These are phyloP conservation scores for Mixornis gularis DNA, from an alignment of 2,113 vertebrate species.

Conservation along the genomic window DNA sequence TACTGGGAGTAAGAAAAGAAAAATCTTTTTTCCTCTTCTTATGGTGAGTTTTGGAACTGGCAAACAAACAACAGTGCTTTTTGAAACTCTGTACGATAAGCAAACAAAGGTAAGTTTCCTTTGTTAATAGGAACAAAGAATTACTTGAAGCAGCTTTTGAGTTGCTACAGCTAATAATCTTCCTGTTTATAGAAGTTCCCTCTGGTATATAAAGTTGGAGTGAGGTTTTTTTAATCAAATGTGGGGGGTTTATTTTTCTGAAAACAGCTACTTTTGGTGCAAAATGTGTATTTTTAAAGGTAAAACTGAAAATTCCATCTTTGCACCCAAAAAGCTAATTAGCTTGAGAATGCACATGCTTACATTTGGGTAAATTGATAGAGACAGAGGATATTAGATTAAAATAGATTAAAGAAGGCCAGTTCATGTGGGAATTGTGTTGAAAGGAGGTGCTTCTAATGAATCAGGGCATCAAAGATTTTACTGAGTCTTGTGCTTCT, in stretches of 20 bases:
- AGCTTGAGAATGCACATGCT: background rate
- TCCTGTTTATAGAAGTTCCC: background rate
- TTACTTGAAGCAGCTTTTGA: background rate
- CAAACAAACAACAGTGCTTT: background rate
- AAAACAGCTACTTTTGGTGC: background rate
- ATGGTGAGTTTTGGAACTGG: background rate
- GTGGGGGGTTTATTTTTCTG: background rate
- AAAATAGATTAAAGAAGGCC: background rate
- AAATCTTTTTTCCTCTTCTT: background rate
- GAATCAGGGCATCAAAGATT: background rate
- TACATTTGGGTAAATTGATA: background rate
- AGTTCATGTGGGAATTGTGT: background rate
- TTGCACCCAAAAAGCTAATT: background rate
- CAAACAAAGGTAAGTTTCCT: constrained; percentile 10
- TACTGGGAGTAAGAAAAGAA: background rate
- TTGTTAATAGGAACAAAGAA: background rate
- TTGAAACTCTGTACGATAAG: background rate
- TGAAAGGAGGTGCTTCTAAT: background rate
- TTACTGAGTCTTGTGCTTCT: background rate
- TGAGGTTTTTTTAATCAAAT: background rate
- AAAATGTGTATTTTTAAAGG: background rate
- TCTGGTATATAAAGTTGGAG: background rate
- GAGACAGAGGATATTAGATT: background rate
- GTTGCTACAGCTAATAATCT: background rate
- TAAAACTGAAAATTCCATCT: background rate